phyloP scores from a whole-genome alignment of 2,888 invertebrate species.

The Timandra comae region DNA sequence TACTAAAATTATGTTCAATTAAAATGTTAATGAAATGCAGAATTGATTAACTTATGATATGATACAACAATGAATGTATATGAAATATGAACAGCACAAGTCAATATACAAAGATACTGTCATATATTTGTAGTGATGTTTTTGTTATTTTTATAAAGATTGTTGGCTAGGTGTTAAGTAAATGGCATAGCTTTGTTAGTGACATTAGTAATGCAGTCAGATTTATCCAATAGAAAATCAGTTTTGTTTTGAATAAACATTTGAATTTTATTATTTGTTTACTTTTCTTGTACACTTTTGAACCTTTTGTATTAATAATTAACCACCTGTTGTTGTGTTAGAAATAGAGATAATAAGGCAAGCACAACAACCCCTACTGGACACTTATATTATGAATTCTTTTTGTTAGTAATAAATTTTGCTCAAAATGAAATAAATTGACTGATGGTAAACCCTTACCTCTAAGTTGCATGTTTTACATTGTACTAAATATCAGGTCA shows the following conservation, averaged over 20 bases:
- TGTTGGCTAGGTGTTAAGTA: slow-evolving; percentile 37
- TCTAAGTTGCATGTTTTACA: not conserved
- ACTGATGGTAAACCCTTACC: too few species aligned
- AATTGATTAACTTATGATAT: slow-evolving; percentile 21
- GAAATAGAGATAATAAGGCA: too few species aligned
- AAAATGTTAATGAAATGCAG: too few species aligned
- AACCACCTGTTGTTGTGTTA: too few species aligned
- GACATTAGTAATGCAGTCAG: slow-evolving; percentile 21
- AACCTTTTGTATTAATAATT: too few species aligned
- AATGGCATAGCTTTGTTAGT: slow-evolving; percentile 34
- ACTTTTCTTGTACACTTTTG: too few species aligned
- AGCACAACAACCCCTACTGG: too few species aligned
- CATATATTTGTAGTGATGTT: slow-evolving; percentile 16
- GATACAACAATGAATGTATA: not conserved
- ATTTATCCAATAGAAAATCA: slow-evolving; percentile 27
- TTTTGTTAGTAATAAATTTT: too few species aligned
- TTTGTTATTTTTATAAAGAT: slow-evolving; percentile 35
- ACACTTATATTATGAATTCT: too few species aligned
- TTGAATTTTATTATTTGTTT: slow-evolving; percentile 16
- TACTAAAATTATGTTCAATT: too few species aligned
- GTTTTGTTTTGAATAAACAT: slow-evolving; percentile 31
- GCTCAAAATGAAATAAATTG: too few species aligned
- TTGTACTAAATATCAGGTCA: not conserved
- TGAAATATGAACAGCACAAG: not conserved
- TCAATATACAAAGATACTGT: not conserved